phyloP scores from a whole-genome alignment of 2,113 vertebrate genomes.

The Perca fluviatilis region DNA sequence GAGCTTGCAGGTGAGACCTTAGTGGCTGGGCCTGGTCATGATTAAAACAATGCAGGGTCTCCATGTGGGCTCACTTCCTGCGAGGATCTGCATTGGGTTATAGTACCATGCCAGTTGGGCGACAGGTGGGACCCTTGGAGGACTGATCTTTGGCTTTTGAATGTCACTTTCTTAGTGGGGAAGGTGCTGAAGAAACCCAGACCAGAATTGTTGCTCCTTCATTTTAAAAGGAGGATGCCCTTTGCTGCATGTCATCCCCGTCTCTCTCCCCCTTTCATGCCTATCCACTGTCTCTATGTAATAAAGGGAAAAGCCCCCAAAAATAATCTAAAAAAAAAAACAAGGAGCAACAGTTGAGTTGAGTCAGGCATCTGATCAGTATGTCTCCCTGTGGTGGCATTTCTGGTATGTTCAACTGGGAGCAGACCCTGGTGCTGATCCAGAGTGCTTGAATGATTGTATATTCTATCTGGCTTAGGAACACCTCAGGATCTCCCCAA shows the following conservation, averaged over 20 bases:
- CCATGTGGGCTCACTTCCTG: neutral
- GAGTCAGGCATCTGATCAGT: too few species aligned
- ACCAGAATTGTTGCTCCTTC: too few species aligned
- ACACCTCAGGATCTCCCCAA: neutral
- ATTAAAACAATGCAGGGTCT: slow-evolving; percentile 22
- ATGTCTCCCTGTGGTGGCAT: too few species aligned
- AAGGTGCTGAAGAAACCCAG: neutral
- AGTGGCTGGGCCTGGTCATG: neutral
- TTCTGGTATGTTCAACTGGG: neutral
- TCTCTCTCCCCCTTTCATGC: too few species aligned
- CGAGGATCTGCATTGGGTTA: slow-evolving; percentile 1
- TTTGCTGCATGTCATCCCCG: too few species aligned
- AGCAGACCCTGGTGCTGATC: neutral
- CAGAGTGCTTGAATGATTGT: neutral
- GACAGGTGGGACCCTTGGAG: neutral
- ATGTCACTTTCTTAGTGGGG: neutral
- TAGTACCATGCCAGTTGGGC: neutral
- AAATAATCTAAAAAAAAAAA: too few species aligned
- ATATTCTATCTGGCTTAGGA: neutral
- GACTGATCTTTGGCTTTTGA: neutral
- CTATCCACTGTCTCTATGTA: too few species aligned
- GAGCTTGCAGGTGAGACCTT: neutral
- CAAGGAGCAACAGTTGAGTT: too few species aligned
- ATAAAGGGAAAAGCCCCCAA: too few species aligned
- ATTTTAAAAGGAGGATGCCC: too few species aligned